These are phyloP conservation scores for Phenganax marumi DNA, from an alignment of 92 coral and sea anemone genomes.

Conservation along the genomic window DNA sequence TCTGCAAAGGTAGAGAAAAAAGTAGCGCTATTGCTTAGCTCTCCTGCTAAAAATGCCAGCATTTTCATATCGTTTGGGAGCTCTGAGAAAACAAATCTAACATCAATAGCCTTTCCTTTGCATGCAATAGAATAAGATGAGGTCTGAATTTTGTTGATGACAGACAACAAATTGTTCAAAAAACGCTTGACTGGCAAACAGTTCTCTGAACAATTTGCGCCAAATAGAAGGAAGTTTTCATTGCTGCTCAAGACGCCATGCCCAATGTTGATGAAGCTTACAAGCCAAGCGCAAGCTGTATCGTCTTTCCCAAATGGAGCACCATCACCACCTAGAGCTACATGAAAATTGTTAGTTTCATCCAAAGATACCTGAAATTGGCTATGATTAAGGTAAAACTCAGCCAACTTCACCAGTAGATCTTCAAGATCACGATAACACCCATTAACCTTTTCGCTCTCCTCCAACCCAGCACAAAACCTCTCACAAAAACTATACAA, in stretches of 20 bases:
- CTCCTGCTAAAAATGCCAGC: conserved; percentile 44
- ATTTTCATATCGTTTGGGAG: conserved; percentile 60
- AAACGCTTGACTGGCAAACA: conserved; percentile 49
- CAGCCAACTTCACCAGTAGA: conserved; percentile 21
- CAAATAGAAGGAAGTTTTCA: background rate
- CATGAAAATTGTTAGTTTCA: conserved; percentile 5
- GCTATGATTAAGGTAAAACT: conserved; percentile 1
- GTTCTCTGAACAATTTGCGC: conserved; percentile 35
- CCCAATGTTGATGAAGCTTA: conserved; percentile 55
- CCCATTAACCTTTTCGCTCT: conserved; percentile 1
- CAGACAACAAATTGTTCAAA: conserved; percentile 10
- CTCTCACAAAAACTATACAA: conserved; percentile 24
- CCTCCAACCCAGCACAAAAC: conserved; percentile 1
- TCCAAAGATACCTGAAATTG: background rate
- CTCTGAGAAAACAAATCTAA: conserved; percentile 47
- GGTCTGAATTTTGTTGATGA: conserved; percentile 20
- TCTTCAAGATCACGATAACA: conserved; percentile 18
- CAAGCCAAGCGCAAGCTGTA: conserved; percentile 56
- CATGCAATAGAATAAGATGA: conserved; percentile 13
- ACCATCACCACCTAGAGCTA: conserved; percentile 11
- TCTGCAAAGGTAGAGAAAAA: conserved; percentile 8
- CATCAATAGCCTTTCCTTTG: conserved; percentile 24
- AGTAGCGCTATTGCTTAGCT: conserved; percentile 8
- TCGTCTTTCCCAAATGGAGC: conserved; percentile 48
- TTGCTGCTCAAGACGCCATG: conserved; percentile 42